Base-by-base conservation (phyloP, 2,113 vertebrate genomes). In the Tupaia chinensis region DNA sequence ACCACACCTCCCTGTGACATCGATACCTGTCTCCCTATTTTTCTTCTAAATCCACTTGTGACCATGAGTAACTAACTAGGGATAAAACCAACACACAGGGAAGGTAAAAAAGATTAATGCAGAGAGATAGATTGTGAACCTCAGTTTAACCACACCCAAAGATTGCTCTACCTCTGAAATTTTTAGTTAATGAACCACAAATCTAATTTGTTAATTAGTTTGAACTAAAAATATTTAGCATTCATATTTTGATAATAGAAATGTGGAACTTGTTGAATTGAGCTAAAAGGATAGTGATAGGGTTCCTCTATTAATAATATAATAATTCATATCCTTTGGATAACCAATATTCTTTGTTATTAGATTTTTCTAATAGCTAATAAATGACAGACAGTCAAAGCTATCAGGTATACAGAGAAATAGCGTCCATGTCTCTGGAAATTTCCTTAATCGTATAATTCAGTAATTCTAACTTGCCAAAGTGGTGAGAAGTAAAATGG, bases 221-320 rank as follows among this genome's bases (percentile, higher is more conserved):
- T 77, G 16, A 90, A 87, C 13, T 44, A 5, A 80, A 84, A 73
- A 14, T 44, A 68, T 44, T 68, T 86, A 72, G 27, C 29, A 87
- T 73, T 95, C 68, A 63, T 11, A 91, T 65, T 94, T 77, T 88
- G 17, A 85, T 70, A 77, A 56, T 0, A 85, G 63, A 93, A 61
- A 77, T 56, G 32, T 34, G 20, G 34, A 86, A 89, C 2, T 65
- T 34, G 27, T 25, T 82, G 54, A 54, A 66, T 3, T 72, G 1
- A 68, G 27, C 13, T 13, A 25, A 90, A 85, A 77, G 22, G 7
- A 65, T 25, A 73, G 23, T 58, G 17, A 79, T 16, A 54, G 16
- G 23, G 34, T 16, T 94, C 76, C 80, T 63, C 80, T 89, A n/a
- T 68, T 8, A 8, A 44, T 56, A 70, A 78, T 16, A 44, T 44